Conservation (phyloP, 2,888 invertebrate species). For the Rugalucina vietnamica region DNA sequence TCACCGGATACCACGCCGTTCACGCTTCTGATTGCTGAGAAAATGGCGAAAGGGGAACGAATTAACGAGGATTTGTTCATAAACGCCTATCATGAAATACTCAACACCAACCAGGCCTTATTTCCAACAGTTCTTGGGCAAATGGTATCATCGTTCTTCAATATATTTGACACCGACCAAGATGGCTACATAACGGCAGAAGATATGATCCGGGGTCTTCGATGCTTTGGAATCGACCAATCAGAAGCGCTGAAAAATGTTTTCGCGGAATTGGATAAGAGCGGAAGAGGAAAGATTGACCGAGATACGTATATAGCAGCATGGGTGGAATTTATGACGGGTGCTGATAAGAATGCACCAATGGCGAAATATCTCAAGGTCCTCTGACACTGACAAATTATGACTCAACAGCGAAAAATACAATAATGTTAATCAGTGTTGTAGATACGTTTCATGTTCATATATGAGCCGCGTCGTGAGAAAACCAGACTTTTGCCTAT, state of each 20-base stretch:
- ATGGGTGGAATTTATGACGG: conserved; percentile 77
- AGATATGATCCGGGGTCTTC: conserved; percentile 68
- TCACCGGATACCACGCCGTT: conserved; percentile 54
- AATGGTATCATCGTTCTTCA: conserved; percentile 70
- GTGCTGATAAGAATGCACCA: conserved; percentile 60
- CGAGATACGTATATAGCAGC: conserved; percentile 72
- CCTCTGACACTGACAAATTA: no score
- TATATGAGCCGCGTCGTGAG: no score
- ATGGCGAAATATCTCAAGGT: conserved; percentile 59
- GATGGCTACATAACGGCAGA: conserved; percentile 65
- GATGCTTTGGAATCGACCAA: conserved; percentile 71
- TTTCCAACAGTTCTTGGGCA: conserved; percentile 64
- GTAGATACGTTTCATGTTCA: no score
- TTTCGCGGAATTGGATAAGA: conserved; percentile 73
- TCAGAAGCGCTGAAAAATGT: conserved; percentile 60
- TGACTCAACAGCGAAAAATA: no score
- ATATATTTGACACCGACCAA: conserved; percentile 70
- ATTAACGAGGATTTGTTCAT: conserved; percentile 72
- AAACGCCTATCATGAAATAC: conserved; percentile 65
- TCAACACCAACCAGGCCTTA: conserved; percentile 55
- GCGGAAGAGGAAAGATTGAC: conserved; percentile 71
- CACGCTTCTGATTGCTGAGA: conserved; percentile 58
- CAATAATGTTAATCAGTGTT: no score
- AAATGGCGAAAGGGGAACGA: conserved; percentile 56
- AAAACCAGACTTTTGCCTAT: no score